Percentiles rank a stretch among this genome's conserved stretches.
phyloP scores from a whole-genome alignment of 2,797 vertebrate genomes.

The Leptodactylus fallax region DNA sequence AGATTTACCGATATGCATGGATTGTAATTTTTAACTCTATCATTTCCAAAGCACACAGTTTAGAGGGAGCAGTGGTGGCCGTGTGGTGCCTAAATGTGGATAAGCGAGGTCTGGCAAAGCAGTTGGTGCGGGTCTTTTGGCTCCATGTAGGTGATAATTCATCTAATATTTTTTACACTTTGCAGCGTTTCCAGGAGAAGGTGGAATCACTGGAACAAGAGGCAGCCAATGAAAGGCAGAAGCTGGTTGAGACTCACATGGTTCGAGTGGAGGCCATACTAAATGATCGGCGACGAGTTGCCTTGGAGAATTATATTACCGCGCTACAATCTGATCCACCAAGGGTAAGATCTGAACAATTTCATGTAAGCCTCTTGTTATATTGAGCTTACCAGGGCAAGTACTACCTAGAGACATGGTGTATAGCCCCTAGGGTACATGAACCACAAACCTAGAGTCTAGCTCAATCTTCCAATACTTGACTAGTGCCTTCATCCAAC shows the following conservation, averaged over 20 bases:
- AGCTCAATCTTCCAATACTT: no score
- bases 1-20: neutral
- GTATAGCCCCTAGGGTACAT: no score
- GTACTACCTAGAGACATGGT: no score
- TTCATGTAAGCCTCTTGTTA: neutral
- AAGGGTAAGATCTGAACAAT: constrained; percentile 76
- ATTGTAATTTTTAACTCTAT: no score
- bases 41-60: no score
- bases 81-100: neutral
- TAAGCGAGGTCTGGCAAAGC: neutral
- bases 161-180: neutral
- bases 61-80: no score
- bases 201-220: constrained; percentile 96
- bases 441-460: no score
- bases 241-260: constrained; percentile 98
- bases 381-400: no score
- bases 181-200: constrained; percentile 96
- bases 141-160: neutral
- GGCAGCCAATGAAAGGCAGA: constrained; percentile 93
- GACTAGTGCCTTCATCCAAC: no score
- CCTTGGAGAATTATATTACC: constrained; percentile 95
- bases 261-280: constrained; percentile 95
- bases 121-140: neutral
- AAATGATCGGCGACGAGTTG: constrained; percentile 92
- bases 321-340: constrained; percentile 91